These are phyloP conservation scores for Drosophila phalerata DNA, from an alignment of 2,888 invertebrate genomes.

Conservation along the genomic window DNA sequence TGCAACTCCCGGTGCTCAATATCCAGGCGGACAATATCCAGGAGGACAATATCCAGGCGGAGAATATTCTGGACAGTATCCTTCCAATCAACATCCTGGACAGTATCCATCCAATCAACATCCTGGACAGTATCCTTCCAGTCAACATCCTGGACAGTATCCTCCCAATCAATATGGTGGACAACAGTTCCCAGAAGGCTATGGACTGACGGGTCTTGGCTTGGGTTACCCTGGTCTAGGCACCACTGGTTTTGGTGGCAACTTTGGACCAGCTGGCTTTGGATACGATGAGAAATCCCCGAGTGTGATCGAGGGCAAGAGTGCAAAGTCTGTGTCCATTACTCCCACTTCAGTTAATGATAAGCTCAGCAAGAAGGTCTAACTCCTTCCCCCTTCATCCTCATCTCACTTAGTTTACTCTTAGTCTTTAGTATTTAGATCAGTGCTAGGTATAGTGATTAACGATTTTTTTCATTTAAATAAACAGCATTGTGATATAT, in stretches of 20 bases:
- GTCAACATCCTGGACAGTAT: slow-evolving; percentile 64
- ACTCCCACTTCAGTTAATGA: slow-evolving; percentile 61
- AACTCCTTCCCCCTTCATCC: slow-evolving; percentile 8
- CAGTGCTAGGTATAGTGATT: background rate
- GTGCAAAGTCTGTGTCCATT: slow-evolving; percentile 54
- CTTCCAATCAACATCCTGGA: slow-evolving; percentile 61
- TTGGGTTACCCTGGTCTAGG: slow-evolving; percentile 51
- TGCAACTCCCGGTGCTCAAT: slow-evolving; percentile 39
- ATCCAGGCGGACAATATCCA: slow-evolving; percentile 55
- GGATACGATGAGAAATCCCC: slow-evolving; percentile 72
- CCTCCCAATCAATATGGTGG: slow-evolving; percentile 52
- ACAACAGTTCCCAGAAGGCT: slow-evolving; percentile 78
- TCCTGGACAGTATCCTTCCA: slow-evolving; percentile 24
- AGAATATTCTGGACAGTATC: slow-evolving; percentile 55
- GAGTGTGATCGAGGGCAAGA: slow-evolving; percentile 69
- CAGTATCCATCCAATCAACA: slow-evolving; percentile 52
- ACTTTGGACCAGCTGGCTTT: slow-evolving; percentile 41
- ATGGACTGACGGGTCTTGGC: slow-evolving; percentile 64
- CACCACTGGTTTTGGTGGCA: slow-evolving; percentile 45
- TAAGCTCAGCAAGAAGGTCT: slow-evolving; percentile 71
- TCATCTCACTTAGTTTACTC: slow-evolving; percentile 5
- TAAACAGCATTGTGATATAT: slow-evolving; percentile 1
- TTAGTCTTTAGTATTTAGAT: slow-evolving; percentile 46
- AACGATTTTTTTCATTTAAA: background rate
- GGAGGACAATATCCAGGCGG: slow-evolving; percentile 60